Conservation (phyloP, 1,140 invertebrate genomes). For the Drosophila sulfurigaster region DNA sequence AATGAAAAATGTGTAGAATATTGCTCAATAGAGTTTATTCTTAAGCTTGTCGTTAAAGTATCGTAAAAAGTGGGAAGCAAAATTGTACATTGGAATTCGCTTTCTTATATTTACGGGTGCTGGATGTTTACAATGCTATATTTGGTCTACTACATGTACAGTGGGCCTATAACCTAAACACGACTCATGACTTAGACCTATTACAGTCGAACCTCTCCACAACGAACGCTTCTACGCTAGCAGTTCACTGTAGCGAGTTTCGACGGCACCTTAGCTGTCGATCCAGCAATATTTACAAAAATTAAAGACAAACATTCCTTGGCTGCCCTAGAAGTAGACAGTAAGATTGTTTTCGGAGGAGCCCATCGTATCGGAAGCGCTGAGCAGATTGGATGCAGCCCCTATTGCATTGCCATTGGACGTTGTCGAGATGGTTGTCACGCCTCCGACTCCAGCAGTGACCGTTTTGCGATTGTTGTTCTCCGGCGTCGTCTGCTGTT, state of each 20-base stretch:
- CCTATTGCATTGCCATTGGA: constrained; percentile 41
- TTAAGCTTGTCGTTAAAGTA: constrained; percentile 47
- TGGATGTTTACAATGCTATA: constrained; percentile 77
- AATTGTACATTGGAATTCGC: constrained; percentile 77
- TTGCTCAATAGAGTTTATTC: constrained; percentile 47
- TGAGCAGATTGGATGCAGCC: constrained; percentile 65
- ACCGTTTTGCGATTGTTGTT: constrained; percentile 77
- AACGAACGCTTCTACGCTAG: background rate
- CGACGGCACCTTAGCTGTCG: constrained; percentile 35
- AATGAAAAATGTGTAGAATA: background rate
- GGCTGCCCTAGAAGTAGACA: constrained; percentile 71
- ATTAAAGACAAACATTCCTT: background rate
- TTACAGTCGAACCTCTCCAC: constrained; percentile 13
- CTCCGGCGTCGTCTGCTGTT: constrained; percentile 54
- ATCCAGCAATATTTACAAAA: constrained; percentile 73
- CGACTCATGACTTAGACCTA: constrained; percentile 56
- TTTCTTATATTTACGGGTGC: constrained; percentile 54
- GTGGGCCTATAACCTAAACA: constrained; percentile 47
- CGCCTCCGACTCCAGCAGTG: constrained; percentile 27
- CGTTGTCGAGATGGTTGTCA: constrained; percentile 61
- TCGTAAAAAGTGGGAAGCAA: constrained; percentile 66
- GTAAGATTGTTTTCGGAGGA: constrained; percentile 84
- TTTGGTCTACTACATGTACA: constrained; percentile 82
- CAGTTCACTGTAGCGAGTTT: background rate
- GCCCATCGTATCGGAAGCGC: constrained; percentile 79